Evolutionary conservation across 2,888 invertebrate species (phyloP), one percentile per base, ranked within the genome.

Genomic region (Parnassius smintheus): DNA sequence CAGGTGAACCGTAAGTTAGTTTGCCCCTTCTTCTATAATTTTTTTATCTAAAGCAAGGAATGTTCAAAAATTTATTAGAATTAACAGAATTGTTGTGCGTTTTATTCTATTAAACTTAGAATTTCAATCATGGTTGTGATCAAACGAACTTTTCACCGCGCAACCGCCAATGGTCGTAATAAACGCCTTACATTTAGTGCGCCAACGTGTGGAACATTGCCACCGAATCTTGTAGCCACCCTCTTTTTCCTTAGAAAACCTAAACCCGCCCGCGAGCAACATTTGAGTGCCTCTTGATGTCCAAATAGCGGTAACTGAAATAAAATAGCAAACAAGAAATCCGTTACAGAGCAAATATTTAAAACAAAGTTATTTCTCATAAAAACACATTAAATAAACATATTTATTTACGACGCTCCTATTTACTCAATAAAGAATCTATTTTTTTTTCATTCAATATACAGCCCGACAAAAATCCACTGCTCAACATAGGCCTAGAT

Each of bases 261-360:
- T 72, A 60, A 75, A 73, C 0, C 83, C 83, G 4, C 75, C 73
- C 0, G 79, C 77, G 46, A 72, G 62, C 65, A 84, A 65, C 81
- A 82, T 82, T 55, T 74, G 75, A 9, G 80, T 83, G 8, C 84
- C 84, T 57, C 81, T 74, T 1, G 67, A 66, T 0, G 83, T 81
- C 48, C 67, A 70, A 55, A 81, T 69, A 58, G 75, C 72, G 59
- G 65, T 65, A 56, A 81, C 83, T 83, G 71, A 54, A 82, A 81
- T 62, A 49, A 64, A 48, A 65, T 42, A 56, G 22, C 11, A 41
- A n/a, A 53, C 25, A 45, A 54, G 35, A 51, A 25, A 18, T 1
- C 18, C 25, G 48, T 10, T 45, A n/a, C 45, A 55, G 18, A 12
- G 9, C 18, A 35, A 35, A 35, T 35, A 1, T 35, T 35, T 35